Evolutionary conservation across 1,140 invertebrate species (phyloP), one percentile per base, ranked within the genome.

Genomic region (Bicyclus anynana): DNA sequence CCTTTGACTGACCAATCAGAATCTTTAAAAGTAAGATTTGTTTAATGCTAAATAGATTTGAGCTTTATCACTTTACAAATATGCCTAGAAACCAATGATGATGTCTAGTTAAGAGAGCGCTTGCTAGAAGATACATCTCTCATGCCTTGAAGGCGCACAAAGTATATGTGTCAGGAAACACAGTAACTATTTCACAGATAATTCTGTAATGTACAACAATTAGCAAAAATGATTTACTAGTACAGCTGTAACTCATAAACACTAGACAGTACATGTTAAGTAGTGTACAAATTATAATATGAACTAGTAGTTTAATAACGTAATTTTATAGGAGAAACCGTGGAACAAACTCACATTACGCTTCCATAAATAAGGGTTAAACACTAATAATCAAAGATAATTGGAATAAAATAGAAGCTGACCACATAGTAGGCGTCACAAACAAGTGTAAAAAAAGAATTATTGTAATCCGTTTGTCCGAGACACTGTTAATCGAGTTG

Each of bases 1-100:
- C 93, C 94, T 79, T 87, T 95, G 49, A 91, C 75, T 72, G 92
- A 93, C 64, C 95, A 96, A 77, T 96, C 94, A 42, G 94, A 96
- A 72, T 80, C 92, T 63, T 86, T 95, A 52, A 95, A 94, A 94
- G 95, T 96, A 87, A 92, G 90, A 82, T 20, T 44, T n/a, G n/a
- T n/a, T n/a, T n/a, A n/a, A n/a, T n/a, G n/a, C n/a, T n/a, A n/a
- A n/a, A n/a, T n/a, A n/a, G n/a, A n/a, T n/a, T n/a, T n/a, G n/a
- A 16, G 5, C 13, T 6, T 40, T 17, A 40, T 14, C 5, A 40
- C 2, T 40, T 6, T 5, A 16, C 17, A 2, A 16, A 16, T 17
- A 16, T 4, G 37, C 16, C 1, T n/a, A n/a, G 16, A 12, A 12
- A 12, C n/a, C 1, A 6, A 12, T 6, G 7, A 33, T 12, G 29